A percentile compares a stretch with the other conserved stretches of the same genome.
These are phyloP conservation scores for Tethea ocularis DNA, from an alignment of 2,888 invertebrate species.

Conservation along the genomic window DNA sequence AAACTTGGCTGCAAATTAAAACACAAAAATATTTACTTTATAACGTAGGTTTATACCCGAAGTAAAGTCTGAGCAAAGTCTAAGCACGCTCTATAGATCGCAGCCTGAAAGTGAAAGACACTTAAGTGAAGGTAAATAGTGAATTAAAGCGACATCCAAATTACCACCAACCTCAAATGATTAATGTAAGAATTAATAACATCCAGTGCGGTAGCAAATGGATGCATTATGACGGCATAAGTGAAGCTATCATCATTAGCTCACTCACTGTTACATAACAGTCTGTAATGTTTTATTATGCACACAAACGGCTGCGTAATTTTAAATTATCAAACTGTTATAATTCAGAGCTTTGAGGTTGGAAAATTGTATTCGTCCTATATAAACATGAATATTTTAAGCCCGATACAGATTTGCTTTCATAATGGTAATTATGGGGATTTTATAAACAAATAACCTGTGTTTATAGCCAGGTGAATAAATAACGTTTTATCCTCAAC, in stretches of 20 bases:
- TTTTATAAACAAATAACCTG: background rate
- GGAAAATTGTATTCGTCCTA: background rate
- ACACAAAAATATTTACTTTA: too few relatives aligned
- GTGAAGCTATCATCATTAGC: background rate
- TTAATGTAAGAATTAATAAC: background rate
- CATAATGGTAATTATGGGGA: too few relatives aligned
- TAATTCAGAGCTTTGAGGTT: background rate
- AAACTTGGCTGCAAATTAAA: too few relatives aligned
- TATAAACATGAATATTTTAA: background rate
- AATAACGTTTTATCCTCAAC: background rate
- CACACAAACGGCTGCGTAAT: background rate
- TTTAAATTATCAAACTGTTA: background rate
- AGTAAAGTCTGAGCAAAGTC: too few relatives aligned
- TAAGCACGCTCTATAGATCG: too few relatives aligned
- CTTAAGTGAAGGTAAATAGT: too few relatives aligned
- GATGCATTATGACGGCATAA: background rate
- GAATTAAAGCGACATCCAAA: background rate
- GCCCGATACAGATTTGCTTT: background rate
- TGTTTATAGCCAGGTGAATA: background rate
- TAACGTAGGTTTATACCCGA: too few relatives aligned
- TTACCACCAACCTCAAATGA: background rate
- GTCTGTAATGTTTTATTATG: background rate
- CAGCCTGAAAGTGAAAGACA: too few relatives aligned
- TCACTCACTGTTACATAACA: background rate
- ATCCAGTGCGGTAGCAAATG: conserved; percentile 2